phyloP scores from a whole-genome alignment of 2,113 vertebrate species.

The Eleginops maclovinus region DNA sequence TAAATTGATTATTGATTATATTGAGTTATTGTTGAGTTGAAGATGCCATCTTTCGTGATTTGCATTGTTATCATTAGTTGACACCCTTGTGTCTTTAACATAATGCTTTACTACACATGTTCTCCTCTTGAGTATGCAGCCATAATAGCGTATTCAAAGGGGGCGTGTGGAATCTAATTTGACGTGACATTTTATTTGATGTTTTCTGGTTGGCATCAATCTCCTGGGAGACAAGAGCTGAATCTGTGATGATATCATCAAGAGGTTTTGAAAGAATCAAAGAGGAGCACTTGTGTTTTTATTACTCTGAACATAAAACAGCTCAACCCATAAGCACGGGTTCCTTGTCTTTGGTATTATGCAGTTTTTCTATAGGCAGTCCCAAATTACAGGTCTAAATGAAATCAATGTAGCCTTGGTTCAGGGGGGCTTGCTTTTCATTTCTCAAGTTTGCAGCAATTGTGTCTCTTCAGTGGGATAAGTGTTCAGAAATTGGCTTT shows the following conservation, averaged over 20 bases:
- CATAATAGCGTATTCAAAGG: conserved; percentile 38
- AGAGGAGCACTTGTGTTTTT: conserved; percentile 41
- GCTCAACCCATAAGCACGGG: conserved; percentile 6
- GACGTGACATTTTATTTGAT: conserved; percentile 53
- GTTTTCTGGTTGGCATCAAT: conserved; percentile 33
- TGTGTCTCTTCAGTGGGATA: not conserved
- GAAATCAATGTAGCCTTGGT: conserved; percentile 22
- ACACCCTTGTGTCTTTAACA: no score
- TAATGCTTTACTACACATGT: not conserved
- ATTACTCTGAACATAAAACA: conserved; percentile 52
- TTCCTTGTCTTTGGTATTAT: conserved; percentile 22
- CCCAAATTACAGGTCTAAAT: conserved; percentile 26
- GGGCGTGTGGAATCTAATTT: conserved; percentile 28
- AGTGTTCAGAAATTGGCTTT: conserved; percentile 4
- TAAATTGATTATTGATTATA: not conserved
- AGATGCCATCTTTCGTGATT: no score
- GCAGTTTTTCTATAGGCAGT: not conserved
- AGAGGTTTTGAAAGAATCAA: conserved; percentile 54
- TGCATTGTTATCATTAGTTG: no score
- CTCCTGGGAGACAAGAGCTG: conserved; percentile 45
- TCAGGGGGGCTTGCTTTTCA: conserved; percentile 12
- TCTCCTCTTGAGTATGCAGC: conserved; percentile 16
- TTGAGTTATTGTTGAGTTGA: not conserved
- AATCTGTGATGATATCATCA: conserved; percentile 59
- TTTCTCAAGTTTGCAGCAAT: conserved; percentile 1